A percentile compares a stretch with the other conserved stretches of the same genome.
Conservation (phyloP, 2,888 invertebrate species). For the Dusona sp. region DNA sequence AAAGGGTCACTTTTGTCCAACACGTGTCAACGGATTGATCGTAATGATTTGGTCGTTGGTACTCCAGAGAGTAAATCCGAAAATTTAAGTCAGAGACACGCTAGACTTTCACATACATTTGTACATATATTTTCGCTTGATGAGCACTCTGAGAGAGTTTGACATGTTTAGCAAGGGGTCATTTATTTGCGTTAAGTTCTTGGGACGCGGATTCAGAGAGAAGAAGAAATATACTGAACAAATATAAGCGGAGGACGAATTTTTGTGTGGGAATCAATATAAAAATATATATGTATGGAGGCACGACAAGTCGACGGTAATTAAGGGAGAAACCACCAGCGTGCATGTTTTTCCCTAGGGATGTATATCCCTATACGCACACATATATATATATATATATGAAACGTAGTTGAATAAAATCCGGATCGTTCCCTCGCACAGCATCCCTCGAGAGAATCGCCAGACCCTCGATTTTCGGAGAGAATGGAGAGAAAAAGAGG, state of each 20-base stretch:
- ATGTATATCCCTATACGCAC: slow-evolving; percentile 41
- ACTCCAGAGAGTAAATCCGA: slow-evolving; percentile 68
- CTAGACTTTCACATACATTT: slow-evolving; percentile 52
- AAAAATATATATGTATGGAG: slow-evolving; percentile 49
- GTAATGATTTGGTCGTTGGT: slow-evolving; percentile 21
- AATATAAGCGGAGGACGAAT: slow-evolving; percentile 29
- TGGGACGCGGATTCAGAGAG: slow-evolving; percentile 14
- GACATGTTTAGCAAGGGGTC: slow-evolving; percentile 24
- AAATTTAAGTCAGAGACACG: slow-evolving; percentile 72
- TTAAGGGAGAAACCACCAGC: slow-evolving; percentile 78
- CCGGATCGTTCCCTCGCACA: slow-evolving; percentile 77
- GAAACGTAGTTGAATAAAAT: slow-evolving; percentile 75
- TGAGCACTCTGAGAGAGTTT: slow-evolving; percentile 62
- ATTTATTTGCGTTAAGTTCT: slow-evolving; percentile 42
- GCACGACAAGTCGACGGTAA: slow-evolving; percentile 78
- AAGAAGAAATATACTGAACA: slow-evolving; percentile 19
- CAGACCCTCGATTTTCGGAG: slow-evolving; percentile 54
- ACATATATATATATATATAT: slow-evolving; percentile 44
- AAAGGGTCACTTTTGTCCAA: slow-evolving; percentile 41
- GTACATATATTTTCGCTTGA: slow-evolving; percentile 51
- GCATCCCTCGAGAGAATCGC: slow-evolving; percentile 66
- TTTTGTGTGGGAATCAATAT: slow-evolving; percentile 59
- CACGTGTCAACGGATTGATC: slow-evolving; percentile 51
- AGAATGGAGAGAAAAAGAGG: slow-evolving; percentile 32
- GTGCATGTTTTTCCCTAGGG: slow-evolving; percentile 73